phyloP scores from a whole-genome alignment of 2,797 vertebrate genomes.

The Aeoliscus strigatus region DNA sequence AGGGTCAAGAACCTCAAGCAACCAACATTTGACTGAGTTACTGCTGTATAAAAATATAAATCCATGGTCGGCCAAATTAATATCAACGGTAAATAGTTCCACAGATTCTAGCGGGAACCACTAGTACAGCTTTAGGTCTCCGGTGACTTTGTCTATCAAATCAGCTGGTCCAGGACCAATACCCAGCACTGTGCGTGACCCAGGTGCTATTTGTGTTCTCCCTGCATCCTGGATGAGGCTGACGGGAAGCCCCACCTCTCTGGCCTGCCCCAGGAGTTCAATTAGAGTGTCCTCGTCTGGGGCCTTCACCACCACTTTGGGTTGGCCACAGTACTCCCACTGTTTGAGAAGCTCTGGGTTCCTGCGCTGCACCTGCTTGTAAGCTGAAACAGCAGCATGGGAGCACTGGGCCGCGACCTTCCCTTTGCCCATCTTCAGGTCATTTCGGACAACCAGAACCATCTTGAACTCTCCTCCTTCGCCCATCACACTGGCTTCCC shows the following conservation, averaged over 20 bases:
- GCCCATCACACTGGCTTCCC: slow-evolving; percentile 77
- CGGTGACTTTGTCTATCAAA: slow-evolving; percentile 86
- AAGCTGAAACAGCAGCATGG: slow-evolving; percentile 91
- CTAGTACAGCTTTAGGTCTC: slow-evolving; percentile 90
- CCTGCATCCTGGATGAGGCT: slow-evolving; percentile 96
- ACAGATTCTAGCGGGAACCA: neutral
- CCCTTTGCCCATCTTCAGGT: slow-evolving; percentile 97
- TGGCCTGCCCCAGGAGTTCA: slow-evolving; percentile 82
- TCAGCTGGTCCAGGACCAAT: slow-evolving; percentile 88
- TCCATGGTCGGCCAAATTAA: neutral
- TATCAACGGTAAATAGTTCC: slow-evolving; percentile 1
- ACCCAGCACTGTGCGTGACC: slow-evolving; percentile 90
- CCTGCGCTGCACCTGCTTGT: slow-evolving; percentile 84
- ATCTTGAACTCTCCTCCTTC: slow-evolving; percentile 92
- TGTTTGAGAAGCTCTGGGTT: slow-evolving; percentile 86
- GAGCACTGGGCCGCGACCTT: slow-evolving; percentile 94
- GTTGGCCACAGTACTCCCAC: slow-evolving; percentile 95
- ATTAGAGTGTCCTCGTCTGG: slow-evolving; percentile 84
- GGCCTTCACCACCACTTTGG: slow-evolving; percentile 92
- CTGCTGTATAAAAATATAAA: slow-evolving; percentile 27
- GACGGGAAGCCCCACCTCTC: slow-evolving; percentile 81
- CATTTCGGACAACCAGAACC: slow-evolving; percentile 89
- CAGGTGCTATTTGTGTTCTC: slow-evolving; percentile 91
- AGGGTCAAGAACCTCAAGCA: too few relatives aligned
- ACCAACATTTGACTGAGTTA: neutral